These are phyloP conservation scores for Sitophilus oryzae DNA, from an alignment of 1,140 invertebrate species.

Conservation along the genomic window DNA sequence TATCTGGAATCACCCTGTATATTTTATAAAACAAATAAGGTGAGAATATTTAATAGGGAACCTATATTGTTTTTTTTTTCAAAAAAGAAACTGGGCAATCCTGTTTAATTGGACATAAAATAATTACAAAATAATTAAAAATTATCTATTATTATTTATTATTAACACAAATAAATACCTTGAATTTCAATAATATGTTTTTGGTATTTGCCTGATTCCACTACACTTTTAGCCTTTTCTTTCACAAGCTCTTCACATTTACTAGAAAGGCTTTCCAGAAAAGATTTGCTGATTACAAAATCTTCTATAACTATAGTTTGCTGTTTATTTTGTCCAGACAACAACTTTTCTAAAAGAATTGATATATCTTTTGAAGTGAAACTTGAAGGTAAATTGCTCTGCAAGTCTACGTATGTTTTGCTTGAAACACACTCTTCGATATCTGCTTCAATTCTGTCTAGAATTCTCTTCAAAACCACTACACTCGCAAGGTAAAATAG, in stretches of 20 bases:
- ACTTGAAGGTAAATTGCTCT: constrained; percentile 71
- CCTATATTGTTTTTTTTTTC: too few relatives aligned
- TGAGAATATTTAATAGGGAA: too few relatives aligned
- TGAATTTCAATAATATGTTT: constrained; percentile 57
- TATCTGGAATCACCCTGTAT: too few relatives aligned
- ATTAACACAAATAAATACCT: constrained; percentile 35
- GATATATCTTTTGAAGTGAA: constrained; percentile 71
- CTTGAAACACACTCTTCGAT: constrained; percentile 77
- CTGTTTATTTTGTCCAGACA: constrained; percentile 50
- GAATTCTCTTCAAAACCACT: constrained; percentile 66
- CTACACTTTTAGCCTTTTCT: constrained; percentile 65
- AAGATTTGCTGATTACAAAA: constrained; percentile 56
- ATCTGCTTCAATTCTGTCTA: constrained; percentile 73
- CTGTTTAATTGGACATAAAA: too few relatives aligned
- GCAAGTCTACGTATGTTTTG: constrained; percentile 74
- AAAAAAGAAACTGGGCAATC: too few relatives aligned
- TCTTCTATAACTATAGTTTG: constrained; percentile 49
- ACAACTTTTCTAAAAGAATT: constrained; percentile 60
- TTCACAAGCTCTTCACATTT: constrained; percentile 63
- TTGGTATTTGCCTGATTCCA: constrained; percentile 61
- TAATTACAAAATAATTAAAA: too few relatives aligned
- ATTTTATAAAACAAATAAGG: too few relatives aligned
- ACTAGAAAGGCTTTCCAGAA: constrained; percentile 64
- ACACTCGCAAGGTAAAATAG: constrained; percentile 69
- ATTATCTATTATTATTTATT: too few relatives aligned